Conservation (phyloP, 1,140 invertebrate genomes). For the Pentalonia nigronervosa region DNA sequence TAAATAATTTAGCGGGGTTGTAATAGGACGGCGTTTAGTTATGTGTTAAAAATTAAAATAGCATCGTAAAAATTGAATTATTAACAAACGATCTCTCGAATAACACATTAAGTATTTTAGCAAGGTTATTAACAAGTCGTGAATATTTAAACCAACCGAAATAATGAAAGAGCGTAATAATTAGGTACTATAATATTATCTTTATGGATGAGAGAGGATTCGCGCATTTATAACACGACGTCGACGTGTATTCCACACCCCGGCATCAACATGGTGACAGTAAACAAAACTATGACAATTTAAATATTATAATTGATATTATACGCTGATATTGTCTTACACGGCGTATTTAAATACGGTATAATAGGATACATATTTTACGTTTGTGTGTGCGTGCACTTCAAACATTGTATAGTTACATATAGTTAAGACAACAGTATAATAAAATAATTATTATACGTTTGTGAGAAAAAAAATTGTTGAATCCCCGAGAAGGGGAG, state of each 20-base stretch:
- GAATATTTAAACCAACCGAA: conserved; percentile 44
- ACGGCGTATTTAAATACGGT: not conserved
- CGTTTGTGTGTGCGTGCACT: not conserved
- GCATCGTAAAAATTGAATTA: conserved; percentile 22
- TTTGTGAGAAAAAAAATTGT: not conserved
- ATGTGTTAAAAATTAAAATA: not conserved
- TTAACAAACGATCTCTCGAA: conserved; percentile 33
- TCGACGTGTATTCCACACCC: not conserved
- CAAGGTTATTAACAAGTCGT: conserved; percentile 1
- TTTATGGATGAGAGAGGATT: not conserved
- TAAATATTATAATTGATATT: conserved; percentile 12
- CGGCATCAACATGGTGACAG: not conserved
- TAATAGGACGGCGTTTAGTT: conserved; percentile 16
- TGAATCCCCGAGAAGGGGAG: not conserved
- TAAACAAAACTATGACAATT: not conserved
- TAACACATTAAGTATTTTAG: conserved; percentile 20
- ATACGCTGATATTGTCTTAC: not conserved
- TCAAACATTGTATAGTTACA: not conserved
- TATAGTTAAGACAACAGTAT: not conserved
- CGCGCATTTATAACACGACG: not conserved
- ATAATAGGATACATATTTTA: not conserved
- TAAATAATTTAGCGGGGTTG: not conserved
- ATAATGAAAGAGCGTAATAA: conserved; percentile 24
- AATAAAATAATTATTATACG: not conserved
- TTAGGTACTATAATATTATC: not conserved